Evolutionary conservation across 2,113 vertebrate species (phyloP).

Genomic region (Caracal caracal): DNA sequence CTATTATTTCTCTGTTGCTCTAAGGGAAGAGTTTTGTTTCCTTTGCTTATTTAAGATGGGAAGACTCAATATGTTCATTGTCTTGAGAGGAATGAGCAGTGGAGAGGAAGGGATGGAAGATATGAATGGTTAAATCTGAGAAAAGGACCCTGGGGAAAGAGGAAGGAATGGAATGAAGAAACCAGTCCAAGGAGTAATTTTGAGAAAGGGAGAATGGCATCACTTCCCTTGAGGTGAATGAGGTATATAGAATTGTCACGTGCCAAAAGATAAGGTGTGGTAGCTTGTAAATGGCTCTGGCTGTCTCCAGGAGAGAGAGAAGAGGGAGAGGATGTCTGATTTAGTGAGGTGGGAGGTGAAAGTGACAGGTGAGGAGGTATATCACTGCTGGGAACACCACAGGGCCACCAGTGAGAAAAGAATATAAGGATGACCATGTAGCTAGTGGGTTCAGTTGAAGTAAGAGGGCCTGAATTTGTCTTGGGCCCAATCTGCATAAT

Average conservation of each 20-base stretch:
- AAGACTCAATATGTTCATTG: not conserved
- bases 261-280: not conserved
- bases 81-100: not conserved
- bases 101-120: not conserved
- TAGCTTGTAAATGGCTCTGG: not conserved
- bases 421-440: not conserved
- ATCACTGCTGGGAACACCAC: not conserved
- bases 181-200: not conserved
- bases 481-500: not conserved
- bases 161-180: not conserved
- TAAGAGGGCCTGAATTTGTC: not conserved
- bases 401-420: not conserved
- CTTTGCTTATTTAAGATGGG: not conserved
- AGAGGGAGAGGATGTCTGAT: too few relatives aligned
- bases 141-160: not conserved
- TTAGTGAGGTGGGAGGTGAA: not conserved
- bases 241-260: not conserved
- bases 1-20: not conserved
- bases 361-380: accelerated
- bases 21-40: not conserved
- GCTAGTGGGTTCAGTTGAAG: not conserved
- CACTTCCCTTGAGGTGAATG: not conserved
- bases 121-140: not conserved
- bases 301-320: not conserved
- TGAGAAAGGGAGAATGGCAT: not conserved